phyloP scores from a whole-genome alignment of 1,140 invertebrate species.

The Apis dorsata region DNA sequence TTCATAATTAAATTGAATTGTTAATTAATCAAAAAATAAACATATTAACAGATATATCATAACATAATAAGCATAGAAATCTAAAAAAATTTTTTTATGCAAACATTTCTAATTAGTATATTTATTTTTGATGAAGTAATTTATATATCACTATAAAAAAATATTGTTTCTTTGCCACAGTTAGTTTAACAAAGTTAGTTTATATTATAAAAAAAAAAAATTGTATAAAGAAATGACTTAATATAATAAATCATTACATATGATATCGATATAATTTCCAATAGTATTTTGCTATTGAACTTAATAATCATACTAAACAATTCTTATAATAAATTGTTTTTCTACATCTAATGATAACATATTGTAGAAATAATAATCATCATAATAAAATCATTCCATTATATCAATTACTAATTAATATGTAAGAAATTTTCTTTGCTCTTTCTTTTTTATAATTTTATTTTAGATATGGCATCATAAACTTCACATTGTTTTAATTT shows the following conservation, averaged over 20 bases:
- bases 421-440: slow-evolving; percentile 52
- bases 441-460: slow-evolving; percentile 12
- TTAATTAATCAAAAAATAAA: slow-evolving; percentile 1
- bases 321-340: slow-evolving; percentile 16
- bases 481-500: slow-evolving; percentile 31
- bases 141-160: background rate
- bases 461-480: slow-evolving; percentile 46
- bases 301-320: slow-evolving; percentile 5
- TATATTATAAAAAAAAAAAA: background rate
- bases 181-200: background rate
- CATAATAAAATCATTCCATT: slow-evolving; percentile 39
- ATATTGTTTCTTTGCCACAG: background rate
- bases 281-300: slow-evolving; percentile 10
- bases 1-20: background rate
- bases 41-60: background rate
- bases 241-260: slow-evolving; percentile 1
- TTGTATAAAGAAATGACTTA: background rate
- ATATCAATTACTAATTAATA: slow-evolving; percentile 37
- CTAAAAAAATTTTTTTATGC: background rate
- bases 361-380: slow-evolving; percentile 48
- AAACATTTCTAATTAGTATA: background rate
- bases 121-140: background rate
- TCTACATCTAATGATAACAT: slow-evolving; percentile 32
- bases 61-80: background rate
- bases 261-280: slow-evolving; percentile 16